phyloP scores from a whole-genome alignment of 2,888 invertebrate species.

The Lamproptera curius region DNA sequence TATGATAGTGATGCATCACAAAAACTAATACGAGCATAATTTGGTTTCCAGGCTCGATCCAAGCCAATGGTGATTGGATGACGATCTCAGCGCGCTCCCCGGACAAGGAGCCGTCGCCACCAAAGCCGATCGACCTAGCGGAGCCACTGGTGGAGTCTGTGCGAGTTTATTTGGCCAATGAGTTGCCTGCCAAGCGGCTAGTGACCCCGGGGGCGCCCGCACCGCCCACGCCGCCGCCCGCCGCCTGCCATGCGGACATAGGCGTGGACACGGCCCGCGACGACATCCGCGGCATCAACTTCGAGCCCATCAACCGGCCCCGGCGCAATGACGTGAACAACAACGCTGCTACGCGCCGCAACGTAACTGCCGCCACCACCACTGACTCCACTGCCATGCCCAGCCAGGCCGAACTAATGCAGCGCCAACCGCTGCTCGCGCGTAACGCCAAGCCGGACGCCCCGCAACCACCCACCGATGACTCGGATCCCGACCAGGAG shows the following conservation, averaged over 20 bases:
- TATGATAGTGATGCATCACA: neutral
- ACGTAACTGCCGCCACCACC: neutral
- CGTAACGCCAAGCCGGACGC: constrained; percentile 58
- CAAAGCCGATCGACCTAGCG: constrained; percentile 59
- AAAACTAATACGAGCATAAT: constrained; percentile 1
- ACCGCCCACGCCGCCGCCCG: constrained; percentile 29
- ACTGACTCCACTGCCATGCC: constrained; percentile 50
- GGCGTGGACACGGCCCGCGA: constrained; percentile 58
- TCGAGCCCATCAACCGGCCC: constrained; percentile 61
- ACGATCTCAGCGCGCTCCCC: constrained; percentile 68
- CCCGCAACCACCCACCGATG: constrained; percentile 61
- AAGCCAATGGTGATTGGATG: constrained; percentile 74
- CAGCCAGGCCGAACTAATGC: constrained; percentile 71
- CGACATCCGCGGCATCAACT: constrained; percentile 69
- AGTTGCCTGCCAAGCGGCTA: constrained; percentile 59
- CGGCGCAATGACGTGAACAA: constrained; percentile 74
- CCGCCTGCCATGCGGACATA: constrained; percentile 64
- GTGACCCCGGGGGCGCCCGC: constrained; percentile 41
- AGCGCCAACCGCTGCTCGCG: constrained; percentile 73
- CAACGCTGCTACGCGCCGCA: constrained; percentile 57
- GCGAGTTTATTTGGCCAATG: constrained; percentile 66
- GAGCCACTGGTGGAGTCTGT: constrained; percentile 73
- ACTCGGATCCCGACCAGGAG: constrained; percentile 68
- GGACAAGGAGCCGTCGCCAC: constrained; percentile 61
- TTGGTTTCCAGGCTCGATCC: constrained; percentile 64